A percentile compares a stretch with the other conserved stretches of the same genome.
Evolutionary conservation across 1,140 invertebrate species (phyloP).

Genomic region (Neotoxoptera formosana): DNA sequence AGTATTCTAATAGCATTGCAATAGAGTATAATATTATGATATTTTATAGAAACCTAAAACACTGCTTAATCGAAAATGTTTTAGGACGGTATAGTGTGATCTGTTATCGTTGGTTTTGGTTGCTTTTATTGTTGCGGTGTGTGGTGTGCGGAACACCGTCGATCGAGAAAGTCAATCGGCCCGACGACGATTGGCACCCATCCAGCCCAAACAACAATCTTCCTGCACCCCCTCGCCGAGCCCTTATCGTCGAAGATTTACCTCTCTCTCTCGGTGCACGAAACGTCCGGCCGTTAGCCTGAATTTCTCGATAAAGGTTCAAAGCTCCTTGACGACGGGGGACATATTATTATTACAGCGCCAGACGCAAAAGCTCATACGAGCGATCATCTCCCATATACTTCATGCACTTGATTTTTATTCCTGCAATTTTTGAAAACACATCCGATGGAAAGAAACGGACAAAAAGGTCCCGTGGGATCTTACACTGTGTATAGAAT

Average conservation of each 20-base stretch:
- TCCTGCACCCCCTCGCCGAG: background rate
- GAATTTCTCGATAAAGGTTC: background rate
- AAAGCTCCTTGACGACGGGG: background rate
- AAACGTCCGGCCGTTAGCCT: background rate
- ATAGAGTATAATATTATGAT: background rate
- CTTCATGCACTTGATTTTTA: background rate
- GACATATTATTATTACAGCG: background rate
- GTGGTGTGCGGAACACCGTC: background rate
- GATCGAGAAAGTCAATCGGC: background rate
- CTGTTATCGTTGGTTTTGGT: background rate
- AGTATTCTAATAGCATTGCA: background rate
- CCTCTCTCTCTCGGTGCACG: too few species aligned
- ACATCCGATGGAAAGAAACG: background rate
- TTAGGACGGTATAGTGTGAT: background rate
- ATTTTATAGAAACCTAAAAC: background rate
- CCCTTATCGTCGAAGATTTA: background rate
- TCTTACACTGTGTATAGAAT: background rate
- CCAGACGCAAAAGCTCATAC: background rate
- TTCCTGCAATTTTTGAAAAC: background rate
- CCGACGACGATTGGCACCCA: background rate
- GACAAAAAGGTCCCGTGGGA: background rate
- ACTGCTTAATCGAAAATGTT: background rate
- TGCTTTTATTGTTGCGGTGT: background rate
- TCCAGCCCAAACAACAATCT: background rate
- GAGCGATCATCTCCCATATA: background rate